These are phyloP conservation scores for Parauchenoglanis punctatus DNA, from an alignment of 2,797 vertebrate species.

Conservation along the genomic window DNA sequence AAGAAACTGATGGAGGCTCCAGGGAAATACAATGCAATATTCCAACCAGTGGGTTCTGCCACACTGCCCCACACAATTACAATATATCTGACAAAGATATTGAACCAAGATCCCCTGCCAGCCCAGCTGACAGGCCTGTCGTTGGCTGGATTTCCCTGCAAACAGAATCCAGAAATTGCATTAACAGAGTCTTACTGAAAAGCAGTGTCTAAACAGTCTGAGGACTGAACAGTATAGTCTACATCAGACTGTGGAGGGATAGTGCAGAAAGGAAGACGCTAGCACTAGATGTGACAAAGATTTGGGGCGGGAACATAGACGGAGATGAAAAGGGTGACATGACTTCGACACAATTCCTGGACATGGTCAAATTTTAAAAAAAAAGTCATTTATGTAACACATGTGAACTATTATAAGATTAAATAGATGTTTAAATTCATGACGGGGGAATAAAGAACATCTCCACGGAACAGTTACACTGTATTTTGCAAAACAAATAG, in stretches of 20 bases:
- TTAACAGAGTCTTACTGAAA: constrained; percentile 69
- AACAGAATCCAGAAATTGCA: constrained; percentile 61
- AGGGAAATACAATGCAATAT: constrained; percentile 80
- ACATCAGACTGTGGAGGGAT: constrained; percentile 37
- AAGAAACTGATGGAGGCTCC: constrained; percentile 55
- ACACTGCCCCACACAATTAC: constrained; percentile 75
- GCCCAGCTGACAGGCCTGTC: constrained; percentile 60
- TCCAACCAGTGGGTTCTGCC: constrained; percentile 67
- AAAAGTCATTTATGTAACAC: neutral
- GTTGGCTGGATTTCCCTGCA: constrained; percentile 63
- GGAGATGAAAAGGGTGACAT: neutral
- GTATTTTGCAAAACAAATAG: neutral
- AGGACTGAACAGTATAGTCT: constrained; percentile 48
- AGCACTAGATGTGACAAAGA: neutral
- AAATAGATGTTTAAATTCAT: neutral
- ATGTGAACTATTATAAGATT: neutral
- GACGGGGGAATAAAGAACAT: too few relatives aligned
- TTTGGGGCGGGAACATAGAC: neutral
- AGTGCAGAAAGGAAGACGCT: neutral
- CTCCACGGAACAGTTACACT: neutral
- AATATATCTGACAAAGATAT: constrained; percentile 78
- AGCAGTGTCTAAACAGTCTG: constrained; percentile 51
- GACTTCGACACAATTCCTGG: too few relatives aligned
- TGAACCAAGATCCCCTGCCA: constrained; percentile 70
- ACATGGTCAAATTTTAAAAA: neutral